phyloP scores from a whole-genome alignment of 2,113 vertebrate species.

The Tachuris rubrigastra region DNA sequence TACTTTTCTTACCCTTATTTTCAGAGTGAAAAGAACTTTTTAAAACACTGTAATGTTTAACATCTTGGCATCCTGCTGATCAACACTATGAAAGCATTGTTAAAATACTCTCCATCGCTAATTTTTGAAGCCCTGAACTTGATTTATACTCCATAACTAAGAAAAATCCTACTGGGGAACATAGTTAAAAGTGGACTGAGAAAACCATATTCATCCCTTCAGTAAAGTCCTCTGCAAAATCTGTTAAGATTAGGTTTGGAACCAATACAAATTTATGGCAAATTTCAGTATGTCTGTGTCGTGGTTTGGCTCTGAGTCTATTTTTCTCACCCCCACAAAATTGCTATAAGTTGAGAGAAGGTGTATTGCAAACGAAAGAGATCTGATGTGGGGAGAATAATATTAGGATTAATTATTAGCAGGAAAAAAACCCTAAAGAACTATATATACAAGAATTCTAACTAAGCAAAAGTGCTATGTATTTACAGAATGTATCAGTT shows the following conservation, averaged over 20 bases:
- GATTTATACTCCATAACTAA: neutral
- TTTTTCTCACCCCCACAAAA: no score
- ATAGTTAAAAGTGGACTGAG: neutral
- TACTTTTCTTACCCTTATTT: neutral
- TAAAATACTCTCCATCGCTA: neutral
- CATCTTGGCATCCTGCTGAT: neutral
- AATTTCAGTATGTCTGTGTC: neutral
- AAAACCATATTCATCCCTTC: neutral
- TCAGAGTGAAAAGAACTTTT: neutral
- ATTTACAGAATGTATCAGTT: no score
- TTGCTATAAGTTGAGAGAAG: no score
- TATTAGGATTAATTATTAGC: no score
- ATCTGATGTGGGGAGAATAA: no score
- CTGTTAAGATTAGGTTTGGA: neutral
- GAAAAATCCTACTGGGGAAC: neutral
- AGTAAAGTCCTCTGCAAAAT: neutral
- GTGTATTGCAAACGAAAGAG: no score
- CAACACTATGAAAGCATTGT: neutral
- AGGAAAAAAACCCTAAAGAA: no score
- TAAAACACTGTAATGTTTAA: neutral
- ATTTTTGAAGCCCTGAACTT: neutral
- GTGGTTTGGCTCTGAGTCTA: no score
- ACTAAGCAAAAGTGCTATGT: no score
- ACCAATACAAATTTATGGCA: neutral
- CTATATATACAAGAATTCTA: no score